Evolutionary conservation across 2,113 vertebrate genomes (phyloP), one percentile per base, ranked within the genome.

Genomic region (Melanerpes formicivorus): DNA sequence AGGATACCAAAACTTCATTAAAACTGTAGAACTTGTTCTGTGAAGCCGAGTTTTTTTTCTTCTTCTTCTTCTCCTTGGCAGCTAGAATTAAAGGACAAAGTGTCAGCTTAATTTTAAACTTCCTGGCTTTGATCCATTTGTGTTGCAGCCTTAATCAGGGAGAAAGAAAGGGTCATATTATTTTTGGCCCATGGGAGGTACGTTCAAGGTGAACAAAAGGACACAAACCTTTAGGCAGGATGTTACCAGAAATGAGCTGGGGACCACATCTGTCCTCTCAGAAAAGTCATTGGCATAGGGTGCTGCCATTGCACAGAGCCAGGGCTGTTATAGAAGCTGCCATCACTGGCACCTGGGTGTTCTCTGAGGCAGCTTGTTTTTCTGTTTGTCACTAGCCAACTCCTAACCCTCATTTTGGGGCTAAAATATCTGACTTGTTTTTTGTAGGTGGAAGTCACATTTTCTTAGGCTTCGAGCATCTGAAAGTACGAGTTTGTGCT

Each of bases 171-270:
- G 64, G 58, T 85, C 29, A 14, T 87, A 65, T 80, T 94, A 80
- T 92, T 95, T 96, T 93, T 94, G 84, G 85, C 25, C 84, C 30
- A 44, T 62, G 27, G 34, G 37, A 86, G 29, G 21, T 52, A 83
- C 88, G 23, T 34, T 92, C 73, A 95, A 93, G 89, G 87, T 92
- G 72, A 80, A 62, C 9, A 34, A 80, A 86, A 93, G n/a, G 40
- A 19, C 54, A 59, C 8, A 83, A 65, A 83, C 12, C 26, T 79
- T 77, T 34, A 67, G 29, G 16, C 11, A 69, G 18, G 29, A 60
- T 26, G 16, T 14, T 87, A 52, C 30, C 32, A 88, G 62, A 58
- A 82, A 74, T 23, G 26, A 78, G 25, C 18, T 22, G 60, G 16
- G 46, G 27, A 66, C 37, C 17, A 54, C 9, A 9, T 32, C 32